phyloP scores from a whole-genome alignment of 2,797 vertebrate genomes.

The Coracias cyanogaster region DNA sequence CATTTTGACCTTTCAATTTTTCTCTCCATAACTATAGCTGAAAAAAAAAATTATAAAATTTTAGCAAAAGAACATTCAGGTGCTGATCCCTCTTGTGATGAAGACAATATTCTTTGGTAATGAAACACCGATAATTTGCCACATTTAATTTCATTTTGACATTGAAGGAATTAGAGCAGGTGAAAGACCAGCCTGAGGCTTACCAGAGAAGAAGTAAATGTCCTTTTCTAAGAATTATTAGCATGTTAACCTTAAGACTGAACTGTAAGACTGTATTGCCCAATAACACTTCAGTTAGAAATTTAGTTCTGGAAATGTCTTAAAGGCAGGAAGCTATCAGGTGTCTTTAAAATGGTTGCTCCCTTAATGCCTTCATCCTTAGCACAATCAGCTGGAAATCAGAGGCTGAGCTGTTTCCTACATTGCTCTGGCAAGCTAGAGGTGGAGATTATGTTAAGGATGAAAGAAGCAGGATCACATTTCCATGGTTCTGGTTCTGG shows the following conservation, averaged over 20 bases:
- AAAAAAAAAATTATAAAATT: not conserved
- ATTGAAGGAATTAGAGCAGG: not conserved
- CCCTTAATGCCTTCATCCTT: not conserved
- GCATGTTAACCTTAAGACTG: not conserved
- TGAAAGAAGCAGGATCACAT: not conserved
- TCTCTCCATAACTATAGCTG: not conserved
- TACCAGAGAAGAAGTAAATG: not conserved
- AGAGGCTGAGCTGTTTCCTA: not conserved
- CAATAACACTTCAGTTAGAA: not conserved
- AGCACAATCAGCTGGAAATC: not conserved
- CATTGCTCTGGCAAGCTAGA: not conserved
- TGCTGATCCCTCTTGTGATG: not conserved
- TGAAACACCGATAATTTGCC: not conserved
- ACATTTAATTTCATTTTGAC: not conserved
- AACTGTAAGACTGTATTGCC: not conserved
- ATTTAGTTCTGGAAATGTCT: not conserved
- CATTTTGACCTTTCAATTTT: not conserved
- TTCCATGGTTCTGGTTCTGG: not conserved
- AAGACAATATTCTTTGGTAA: not conserved
- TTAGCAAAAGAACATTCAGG: not conserved
- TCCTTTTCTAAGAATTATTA: not conserved
- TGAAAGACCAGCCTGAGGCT: not conserved
- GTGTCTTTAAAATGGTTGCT: not conserved
- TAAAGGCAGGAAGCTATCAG: not conserved
- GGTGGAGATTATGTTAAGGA: not conserved